Percentiles rank a stretch among this genome's conserved stretches.
Conservation (phyloP, 1,140 invertebrate genomes). For the Helicorthomorpha holstii region DNA sequence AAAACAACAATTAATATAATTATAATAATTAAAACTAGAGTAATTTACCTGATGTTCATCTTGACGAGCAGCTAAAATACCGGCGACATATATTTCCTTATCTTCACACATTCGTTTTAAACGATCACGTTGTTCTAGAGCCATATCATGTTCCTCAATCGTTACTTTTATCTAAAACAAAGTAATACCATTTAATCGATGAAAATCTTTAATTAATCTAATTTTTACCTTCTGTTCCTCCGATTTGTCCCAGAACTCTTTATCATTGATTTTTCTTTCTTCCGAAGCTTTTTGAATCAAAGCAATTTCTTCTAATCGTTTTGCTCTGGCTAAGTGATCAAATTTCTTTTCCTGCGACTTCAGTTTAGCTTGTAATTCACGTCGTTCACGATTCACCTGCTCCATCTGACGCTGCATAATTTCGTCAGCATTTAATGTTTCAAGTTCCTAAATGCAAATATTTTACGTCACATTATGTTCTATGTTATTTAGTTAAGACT, state of each 20-base stretch:
- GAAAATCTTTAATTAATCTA: too few species aligned
- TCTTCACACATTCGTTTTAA: conserved; percentile 63
- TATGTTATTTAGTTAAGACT: too few species aligned
- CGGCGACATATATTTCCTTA: conserved; percentile 57
- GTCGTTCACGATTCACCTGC: conserved; percentile 71
- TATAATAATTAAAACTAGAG: too few species aligned
- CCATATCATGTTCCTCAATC: conserved; percentile 65
- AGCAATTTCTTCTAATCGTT: conserved; percentile 83
- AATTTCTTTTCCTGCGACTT: conserved; percentile 89
- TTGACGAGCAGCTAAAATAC: conserved; percentile 54
- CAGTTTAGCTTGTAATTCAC: conserved; percentile 67
- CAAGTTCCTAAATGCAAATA: conserved; percentile 43
- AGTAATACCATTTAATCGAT: too few species aligned
- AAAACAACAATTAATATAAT: too few species aligned
- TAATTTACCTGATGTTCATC: conserved; percentile 48
- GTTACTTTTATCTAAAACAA: conserved; percentile 52
- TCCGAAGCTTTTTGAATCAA: conserved; percentile 67
- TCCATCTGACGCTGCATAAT: conserved; percentile 55
- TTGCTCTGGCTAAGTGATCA: conserved; percentile 85
- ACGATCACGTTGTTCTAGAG: conserved; percentile 60
- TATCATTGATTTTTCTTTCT: conserved; percentile 53
- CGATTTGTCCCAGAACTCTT: conserved; percentile 77
- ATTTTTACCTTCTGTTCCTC: conserved; percentile 62
- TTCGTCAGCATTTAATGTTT: conserved; percentile 41
- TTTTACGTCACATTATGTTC: too few species aligned